These are phyloP conservation scores for Ametastegia equiseti DNA, from an alignment of 2,888 invertebrate species.

Conservation along the genomic window DNA sequence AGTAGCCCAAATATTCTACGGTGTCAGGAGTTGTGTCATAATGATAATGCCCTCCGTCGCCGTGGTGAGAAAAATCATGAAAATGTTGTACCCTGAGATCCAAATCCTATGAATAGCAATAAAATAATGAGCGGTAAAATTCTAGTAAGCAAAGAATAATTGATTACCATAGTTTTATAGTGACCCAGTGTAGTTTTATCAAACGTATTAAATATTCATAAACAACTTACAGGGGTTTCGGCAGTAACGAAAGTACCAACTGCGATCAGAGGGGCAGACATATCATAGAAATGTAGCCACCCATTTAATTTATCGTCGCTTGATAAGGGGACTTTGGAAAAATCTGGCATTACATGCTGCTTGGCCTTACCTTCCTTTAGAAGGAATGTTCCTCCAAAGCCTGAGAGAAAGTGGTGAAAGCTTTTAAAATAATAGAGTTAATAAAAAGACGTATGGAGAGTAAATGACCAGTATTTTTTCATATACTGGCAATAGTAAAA, in stretches of 20 bases:
- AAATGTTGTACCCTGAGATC: slow-evolving; percentile 97
- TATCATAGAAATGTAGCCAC: slow-evolving; percentile 95
- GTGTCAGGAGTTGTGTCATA: slow-evolving; percentile 92
- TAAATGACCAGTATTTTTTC: too few relatives aligned
- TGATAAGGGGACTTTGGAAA: slow-evolving; percentile 85
- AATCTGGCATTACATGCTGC: slow-evolving; percentile 98
- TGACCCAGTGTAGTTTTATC: not conserved
- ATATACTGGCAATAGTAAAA: too few relatives aligned
- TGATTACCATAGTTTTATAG: not conserved
- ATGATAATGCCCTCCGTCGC: slow-evolving; percentile 97
- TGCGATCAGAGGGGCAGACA: slow-evolving; percentile 92
- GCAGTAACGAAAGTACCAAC: slow-evolving; percentile 92
- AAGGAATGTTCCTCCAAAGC: slow-evolving; percentile 93
- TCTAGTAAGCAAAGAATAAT: not conserved
- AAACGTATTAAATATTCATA: not conserved
- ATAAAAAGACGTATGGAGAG: not conserved
- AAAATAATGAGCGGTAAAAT: too few relatives aligned
- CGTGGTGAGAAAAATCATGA: slow-evolving; percentile 91
- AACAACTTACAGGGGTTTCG: slow-evolving; percentile 82
- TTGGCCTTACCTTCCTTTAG: slow-evolving; percentile 89
- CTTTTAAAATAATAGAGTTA: not conserved
- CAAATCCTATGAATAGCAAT: slow-evolving; percentile 86
- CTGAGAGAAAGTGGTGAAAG: slow-evolving; percentile 73
- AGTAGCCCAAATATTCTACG: slow-evolving; percentile 95
- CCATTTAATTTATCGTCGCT: slow-evolving; percentile 86